Evolutionary conservation across 2,888 invertebrate species (phyloP).

Genomic region (Ceriagrion tenellum): DNA sequence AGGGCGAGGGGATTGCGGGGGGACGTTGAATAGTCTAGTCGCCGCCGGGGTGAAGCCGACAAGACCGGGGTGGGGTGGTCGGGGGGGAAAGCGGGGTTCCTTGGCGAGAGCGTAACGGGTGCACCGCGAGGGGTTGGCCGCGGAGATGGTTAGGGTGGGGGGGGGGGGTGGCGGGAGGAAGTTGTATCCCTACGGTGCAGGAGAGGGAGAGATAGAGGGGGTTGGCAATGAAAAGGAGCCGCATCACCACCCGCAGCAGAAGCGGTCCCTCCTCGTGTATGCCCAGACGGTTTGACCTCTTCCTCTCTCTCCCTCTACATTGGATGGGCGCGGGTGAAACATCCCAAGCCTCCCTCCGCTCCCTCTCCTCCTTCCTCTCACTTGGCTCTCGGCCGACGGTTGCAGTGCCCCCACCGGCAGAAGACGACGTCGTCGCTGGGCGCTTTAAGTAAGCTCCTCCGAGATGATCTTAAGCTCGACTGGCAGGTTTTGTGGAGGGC

Average conservation of each 20-base stretch:
- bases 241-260: not conserved
- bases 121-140: not conserved
- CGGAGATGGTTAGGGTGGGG: not conserved
- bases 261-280: not conserved
- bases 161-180: not conserved
- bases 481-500: not conserved
- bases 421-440: not conserved
- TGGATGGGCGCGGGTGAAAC: not conserved
- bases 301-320: not conserved
- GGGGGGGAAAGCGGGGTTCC: not conserved
- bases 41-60: not conserved
- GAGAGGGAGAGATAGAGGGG: not conserved
- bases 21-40: not conserved
- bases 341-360: not conserved
- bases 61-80: not conserved
- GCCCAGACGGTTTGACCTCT: slow-evolving; percentile 36
- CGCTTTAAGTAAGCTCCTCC: not conserved
- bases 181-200: not conserved
- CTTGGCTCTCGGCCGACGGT: not conserved
- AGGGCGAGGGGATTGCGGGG: not conserved
- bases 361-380: not conserved
- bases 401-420: not conserved
- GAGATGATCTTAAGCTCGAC: slow-evolving; percentile 3
- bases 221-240: not conserved
- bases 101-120: not conserved